Evolutionary conservation across 2,113 vertebrate genomes (phyloP), one percentile per base, ranked within the genome.

Genomic region (Daubentonia madagascariensis): DNA sequence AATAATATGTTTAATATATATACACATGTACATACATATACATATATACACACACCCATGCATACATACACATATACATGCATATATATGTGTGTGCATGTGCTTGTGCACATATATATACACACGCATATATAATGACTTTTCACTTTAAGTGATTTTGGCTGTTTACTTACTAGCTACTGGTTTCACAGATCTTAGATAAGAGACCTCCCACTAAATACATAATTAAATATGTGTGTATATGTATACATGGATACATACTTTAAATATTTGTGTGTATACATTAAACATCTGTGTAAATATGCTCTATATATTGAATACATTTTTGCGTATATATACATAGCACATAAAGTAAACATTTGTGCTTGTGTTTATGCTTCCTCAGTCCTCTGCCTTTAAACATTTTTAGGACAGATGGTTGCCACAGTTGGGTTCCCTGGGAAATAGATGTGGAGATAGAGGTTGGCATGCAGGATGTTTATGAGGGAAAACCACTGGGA

Each of bases 1-100:
- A 81, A 57, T 40, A 75, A 40, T 54, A 30, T 8, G 18, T 48
- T n/a, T 43, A 30, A 45, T 32, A 59, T 45, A 75, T 12, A 6
- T 6, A 22, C 28, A 32, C 3, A 13, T 5, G 1, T 17, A 68
- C 2, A 23, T 3, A 18, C 6, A 12, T 45, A 28, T n/a, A 54
- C 12, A 32, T 17, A 54, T 5, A 14, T 22, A 14, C 50, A 52
- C 50, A 52, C 50, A 52, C 50, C 50, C 50, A 22, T 23, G 37
- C 67, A 37, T 12, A 13, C 5, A 68, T n/a, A 5, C 68, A 70
- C 4, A n/a, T 40, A 17, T 3, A 8, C 6, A 30, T 37, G 14
- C 14, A 20, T 23, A 13, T 23, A 59, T 30, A 59, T 43, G 40
- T 25, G 37, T 22, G n/a, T 37, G n/a, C n/a, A 16, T 45, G 72